Evolutionary conservation across 2,113 vertebrate species (phyloP), one percentile per base, ranked within the genome.

Genomic region (Oryzias celebensis): DNA sequence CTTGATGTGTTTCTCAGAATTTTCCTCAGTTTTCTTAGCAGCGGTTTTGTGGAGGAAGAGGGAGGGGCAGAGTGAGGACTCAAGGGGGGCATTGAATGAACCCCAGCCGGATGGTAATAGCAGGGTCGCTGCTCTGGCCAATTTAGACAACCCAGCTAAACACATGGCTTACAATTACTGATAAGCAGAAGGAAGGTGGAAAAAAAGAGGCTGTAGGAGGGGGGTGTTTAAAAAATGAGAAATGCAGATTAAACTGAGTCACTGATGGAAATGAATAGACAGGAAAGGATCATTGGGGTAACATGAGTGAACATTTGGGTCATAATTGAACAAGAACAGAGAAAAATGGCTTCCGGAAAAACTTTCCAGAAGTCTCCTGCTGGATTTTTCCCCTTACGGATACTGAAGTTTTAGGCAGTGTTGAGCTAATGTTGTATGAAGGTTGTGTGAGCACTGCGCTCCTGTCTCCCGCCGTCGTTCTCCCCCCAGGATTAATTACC

Each of bases 1-100:
- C 75, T 77, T 85, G 83, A 89, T 22, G 36, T 71, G 80, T 85
- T 87, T 88, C 71, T 88, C 84, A 88, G 81, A 85, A 79, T 87
- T 87, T 82, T 76, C 52, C 69, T 56, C 68, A 77, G 82, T 86
- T 87, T 89, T 76, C 77, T 84, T 81, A 82, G 65, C 14, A 2
- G 71, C 6, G 70, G 76, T 81, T 78, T 81, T 75, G 64, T 53
- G 7, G 58, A 77, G 72, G 89, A 83, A 90, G 82, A 83, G 82
- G 84, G 84, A 70, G 65, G 72, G 62, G 71, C 15, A 15, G 61
- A 24, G 67, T 3, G 43, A 50, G 64, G 71, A 57, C 65, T 66
- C 50, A 23, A 60, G 75, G 51, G 74, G 71, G 58, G 58, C 22
- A 60, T 20, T 58, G 71, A 84, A 80, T 62, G 71, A 77, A 86